A percentile compares a stretch with the other conserved stretches of the same genome.
phyloP scores from a whole-genome alignment of 92 coral and sea anemone species.

The Scolanthus callimorphus region DNA sequence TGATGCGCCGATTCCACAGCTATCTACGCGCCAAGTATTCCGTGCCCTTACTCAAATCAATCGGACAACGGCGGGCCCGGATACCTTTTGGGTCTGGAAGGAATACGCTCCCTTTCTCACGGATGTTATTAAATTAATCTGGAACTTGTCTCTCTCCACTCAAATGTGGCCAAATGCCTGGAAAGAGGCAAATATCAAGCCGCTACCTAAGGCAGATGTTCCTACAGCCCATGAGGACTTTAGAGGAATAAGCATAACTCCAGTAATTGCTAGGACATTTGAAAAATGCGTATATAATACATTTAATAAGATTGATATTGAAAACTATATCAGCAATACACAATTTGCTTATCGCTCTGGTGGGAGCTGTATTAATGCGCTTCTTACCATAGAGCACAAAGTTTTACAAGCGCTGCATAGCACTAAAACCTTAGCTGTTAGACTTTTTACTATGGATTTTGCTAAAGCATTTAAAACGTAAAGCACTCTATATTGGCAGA shows the following conservation, averaged over 20 bases:
- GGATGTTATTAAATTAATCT: slow-evolving; percentile 6
- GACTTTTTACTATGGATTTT: too few relatives aligned
- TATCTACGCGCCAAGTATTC: too few relatives aligned
- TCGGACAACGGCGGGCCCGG: slow-evolving; percentile 8
- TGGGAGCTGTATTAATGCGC: slow-evolving; percentile 4
- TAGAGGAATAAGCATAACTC: slow-evolving; percentile 2
- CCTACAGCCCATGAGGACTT: not conserved
- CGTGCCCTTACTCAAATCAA: not conserved
- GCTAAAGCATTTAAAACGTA: too few relatives aligned
- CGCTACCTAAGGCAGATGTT: slow-evolving; percentile 3
- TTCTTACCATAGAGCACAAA: too few relatives aligned
- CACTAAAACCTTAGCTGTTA: not conserved
- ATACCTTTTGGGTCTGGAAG: slow-evolving; percentile 20
- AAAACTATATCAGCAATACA: not conserved
- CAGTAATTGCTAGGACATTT: slow-evolving; percentile 5
- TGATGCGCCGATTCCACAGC: too few relatives aligned
- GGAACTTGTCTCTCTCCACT: slow-evolving; percentile 14
- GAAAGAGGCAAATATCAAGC: not conserved
- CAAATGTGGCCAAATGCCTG: not conserved
- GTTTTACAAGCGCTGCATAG: not conserved
- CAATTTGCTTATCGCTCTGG: slow-evolving; percentile 2
- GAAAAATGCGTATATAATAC: not conserved
- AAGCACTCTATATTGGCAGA: too few relatives aligned
- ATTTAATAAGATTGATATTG: slow-evolving; percentile 1
- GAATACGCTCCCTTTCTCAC: slow-evolving; percentile 13